Evolutionary conservation across 2,797 vertebrate species (phyloP).

Genomic region (Pangasius djambal): DNA sequence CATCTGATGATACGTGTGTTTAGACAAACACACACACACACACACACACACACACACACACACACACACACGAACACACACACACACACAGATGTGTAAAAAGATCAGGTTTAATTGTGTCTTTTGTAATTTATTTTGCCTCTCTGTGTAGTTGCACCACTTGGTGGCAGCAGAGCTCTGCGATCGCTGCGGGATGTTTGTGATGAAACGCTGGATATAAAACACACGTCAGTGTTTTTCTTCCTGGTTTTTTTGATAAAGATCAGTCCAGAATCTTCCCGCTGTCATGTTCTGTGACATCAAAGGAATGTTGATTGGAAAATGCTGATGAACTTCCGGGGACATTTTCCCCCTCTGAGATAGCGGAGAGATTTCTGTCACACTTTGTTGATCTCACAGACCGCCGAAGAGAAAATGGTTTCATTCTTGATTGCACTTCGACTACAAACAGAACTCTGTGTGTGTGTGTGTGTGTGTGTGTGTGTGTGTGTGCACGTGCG

Average conservation of each 20-base stretch:
- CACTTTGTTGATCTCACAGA: neutral
- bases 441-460: neutral
- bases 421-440: neutral
- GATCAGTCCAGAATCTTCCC: neutral
- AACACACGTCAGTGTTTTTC: neutral
- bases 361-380: neutral
- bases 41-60: too few species aligned
- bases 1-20: too few species aligned
- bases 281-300: neutral
- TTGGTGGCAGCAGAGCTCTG: slow-evolving; percentile 21
- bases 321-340: neutral
- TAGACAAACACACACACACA: too few species aligned
- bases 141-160: neutral
- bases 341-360: neutral
- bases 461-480: neutral
- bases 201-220: neutral
- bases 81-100: neutral
- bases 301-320: neutral
- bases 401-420: neutral
- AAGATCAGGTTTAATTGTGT: neutral
- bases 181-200: neutral
- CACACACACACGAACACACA: too few species aligned
- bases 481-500: neutral
- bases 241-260: neutral
- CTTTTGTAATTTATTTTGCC: neutral